Evolutionary conservation across 2,888 invertebrate genomes (phyloP), one percentile per base, ranked within the genome.

Genomic region (Pycnomerus fuliginosus): DNA sequence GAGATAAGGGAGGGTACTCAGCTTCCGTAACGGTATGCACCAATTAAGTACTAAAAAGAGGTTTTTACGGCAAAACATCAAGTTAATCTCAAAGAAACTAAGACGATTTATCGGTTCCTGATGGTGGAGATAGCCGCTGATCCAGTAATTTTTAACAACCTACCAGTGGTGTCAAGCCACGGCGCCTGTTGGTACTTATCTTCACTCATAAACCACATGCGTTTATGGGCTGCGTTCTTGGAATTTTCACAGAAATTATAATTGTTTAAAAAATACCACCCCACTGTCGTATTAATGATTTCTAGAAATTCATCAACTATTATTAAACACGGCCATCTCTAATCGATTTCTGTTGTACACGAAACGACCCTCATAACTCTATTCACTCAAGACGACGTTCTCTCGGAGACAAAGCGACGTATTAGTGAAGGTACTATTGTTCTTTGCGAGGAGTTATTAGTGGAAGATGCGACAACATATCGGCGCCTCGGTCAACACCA

Each of bases 171-270:
- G 61, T 61, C 57, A 50, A 52, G 51, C 51, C 51, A 54, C 59
- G 62, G 64, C 64, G 62, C 60, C 64, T 61, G 48, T 56, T 54
- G 55, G 56, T 56, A 52, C 55, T 60, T 63, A 61, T 62, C 61
- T 53, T 24, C 37, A 43, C 45, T 58, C 61, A 55, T 60, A 59
- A 62, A 62, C 34, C 52, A 50, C 45, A 48, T 39, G 35, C 50
- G 39, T 42, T 48, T 46, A 42, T 35, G 36, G 14, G 25, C 14
- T 22, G 16, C 23, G 42, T 33, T 55, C 53, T 24, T 24, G 39
- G 50, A 53, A 56, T 29, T 40, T 17, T 27, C 37, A 32, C 40
- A 31, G 34, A 37, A 44, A 43, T 17, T 43, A 22, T 41, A 50
- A 55, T 52, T 54, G 52, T 50, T 55, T 50, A 50, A 53, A 53